These are phyloP conservation scores for Diarsia rubi DNA, from an alignment of 2,888 invertebrate species.

Conservation along the genomic window DNA sequence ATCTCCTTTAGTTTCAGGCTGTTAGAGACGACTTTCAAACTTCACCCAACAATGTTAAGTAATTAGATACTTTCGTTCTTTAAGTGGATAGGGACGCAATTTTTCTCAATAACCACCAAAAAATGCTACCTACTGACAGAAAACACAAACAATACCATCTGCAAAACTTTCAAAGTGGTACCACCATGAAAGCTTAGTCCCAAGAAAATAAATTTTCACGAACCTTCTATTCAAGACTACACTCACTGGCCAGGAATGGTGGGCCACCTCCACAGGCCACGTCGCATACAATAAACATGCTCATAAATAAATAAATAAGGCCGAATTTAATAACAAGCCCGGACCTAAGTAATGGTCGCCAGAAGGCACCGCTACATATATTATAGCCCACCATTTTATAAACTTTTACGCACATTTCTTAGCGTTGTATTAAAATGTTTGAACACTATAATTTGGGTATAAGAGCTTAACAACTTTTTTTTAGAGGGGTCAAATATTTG, in stretches of 20 bases:
- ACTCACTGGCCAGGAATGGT: constrained; percentile 38
- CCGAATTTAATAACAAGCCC: constrained; percentile 89
- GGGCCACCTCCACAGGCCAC: constrained; percentile 62
- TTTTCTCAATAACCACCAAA: too few relatives aligned
- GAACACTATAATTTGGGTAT: constrained; percentile 89
- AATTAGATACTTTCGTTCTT: neutral
- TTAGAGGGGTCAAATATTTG: constrained; percentile 77
- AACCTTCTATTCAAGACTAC: constrained; percentile 3
- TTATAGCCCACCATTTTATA: constrained; percentile 84
- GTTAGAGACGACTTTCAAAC: neutral
- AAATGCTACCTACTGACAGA: neutral
- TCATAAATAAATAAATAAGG: constrained; percentile 90
- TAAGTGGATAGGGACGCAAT: too few relatives aligned
- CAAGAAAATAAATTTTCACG: constrained; percentile 35
- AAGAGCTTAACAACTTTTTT: constrained; percentile 79
- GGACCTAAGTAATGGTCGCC: constrained; percentile 88
- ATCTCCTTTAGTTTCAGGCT: neutral
- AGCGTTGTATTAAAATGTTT: constrained; percentile 87
- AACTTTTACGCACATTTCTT: constrained; percentile 88
- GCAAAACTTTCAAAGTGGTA: neutral
- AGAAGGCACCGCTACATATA: constrained; percentile 89
- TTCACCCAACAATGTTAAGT: neutral
- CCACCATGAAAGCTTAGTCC: neutral
- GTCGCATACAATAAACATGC: constrained; percentile 79
- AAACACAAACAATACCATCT: neutral